Percentiles rank a stretch among this genome's conserved stretches.
These are phyloP conservation scores for Andrena dorsata DNA, from an alignment of 2,888 invertebrate species.

Conservation along the genomic window DNA sequence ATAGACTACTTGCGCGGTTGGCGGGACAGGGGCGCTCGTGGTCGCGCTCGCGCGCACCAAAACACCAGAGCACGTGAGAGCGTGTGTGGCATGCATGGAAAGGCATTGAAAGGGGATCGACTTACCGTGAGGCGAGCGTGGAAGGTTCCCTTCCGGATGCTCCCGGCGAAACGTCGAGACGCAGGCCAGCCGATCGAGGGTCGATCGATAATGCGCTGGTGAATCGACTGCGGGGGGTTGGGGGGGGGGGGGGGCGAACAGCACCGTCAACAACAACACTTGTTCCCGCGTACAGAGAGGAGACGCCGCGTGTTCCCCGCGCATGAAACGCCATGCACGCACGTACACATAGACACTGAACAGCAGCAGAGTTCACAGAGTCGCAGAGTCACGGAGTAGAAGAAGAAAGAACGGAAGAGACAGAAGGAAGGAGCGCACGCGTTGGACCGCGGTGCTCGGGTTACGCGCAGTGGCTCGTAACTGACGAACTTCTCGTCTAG, in stretches of 20 bases:
- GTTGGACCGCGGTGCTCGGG: constrained; percentile 10
- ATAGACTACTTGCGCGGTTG: neutral
- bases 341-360: neutral
- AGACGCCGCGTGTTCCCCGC: constrained; percentile 18
- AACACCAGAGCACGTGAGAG: neutral
- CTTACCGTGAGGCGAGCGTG: constrained; percentile 31
- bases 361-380: neutral
- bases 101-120: neutral
- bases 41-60: neutral
- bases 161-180: constrained; percentile 26
- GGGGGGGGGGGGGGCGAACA: no score
- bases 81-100: neutral
- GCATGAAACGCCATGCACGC: constrained; percentile 7
- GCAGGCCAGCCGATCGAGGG: constrained; percentile 26
- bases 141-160: constrained; percentile 2
- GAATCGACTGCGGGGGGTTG: constrained; percentile 41
- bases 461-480: constrained; percentile 27
- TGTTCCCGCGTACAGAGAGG: constrained; percentile 36
- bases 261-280: constrained; percentile 46
- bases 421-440: neutral
- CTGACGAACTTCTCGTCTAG: constrained; percentile 24
- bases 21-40: neutral
- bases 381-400: neutral
- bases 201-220: constrained; percentile 17
- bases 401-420: neutral